phyloP scores from a whole-genome alignment of 2,797 vertebrate genomes.

The Crypturellus tataupa region DNA sequence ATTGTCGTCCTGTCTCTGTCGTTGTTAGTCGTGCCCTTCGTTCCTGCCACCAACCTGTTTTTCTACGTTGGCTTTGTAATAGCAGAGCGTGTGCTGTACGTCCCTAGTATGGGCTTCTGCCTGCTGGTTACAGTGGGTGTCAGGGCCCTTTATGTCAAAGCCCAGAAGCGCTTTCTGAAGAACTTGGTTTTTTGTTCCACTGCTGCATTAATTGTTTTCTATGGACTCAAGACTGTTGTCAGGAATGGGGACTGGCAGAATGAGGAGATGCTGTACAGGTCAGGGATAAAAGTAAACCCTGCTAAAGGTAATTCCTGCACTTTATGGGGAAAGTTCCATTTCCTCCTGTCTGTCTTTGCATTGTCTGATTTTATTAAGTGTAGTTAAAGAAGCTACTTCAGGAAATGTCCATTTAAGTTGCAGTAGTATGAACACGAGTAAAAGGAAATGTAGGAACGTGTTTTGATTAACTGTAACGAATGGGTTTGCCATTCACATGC shows the following conservation, averaged over 20 bases:
- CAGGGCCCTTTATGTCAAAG: slow-evolving; percentile 90
- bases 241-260: slow-evolving; percentile 97
- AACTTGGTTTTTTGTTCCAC: slow-evolving; percentile 89
- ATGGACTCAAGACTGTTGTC: slow-evolving; percentile 92
- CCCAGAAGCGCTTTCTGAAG: slow-evolving; percentile 87
- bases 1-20: slow-evolving; percentile 93
- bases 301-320: slow-evolving; percentile 92
- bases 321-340: slow-evolving; percentile 45
- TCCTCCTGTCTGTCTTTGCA: slow-evolving; percentile 6
- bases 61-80: slow-evolving; percentile 99
- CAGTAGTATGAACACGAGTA: neutral
- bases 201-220: slow-evolving; percentile 89
- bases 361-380: neutral
- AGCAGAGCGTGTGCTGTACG: slow-evolving; percentile 97
- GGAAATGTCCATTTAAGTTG: neutral
- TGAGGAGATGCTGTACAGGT: slow-evolving; percentile 99
- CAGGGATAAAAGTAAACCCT: slow-evolving; percentile 98
- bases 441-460: neutral
- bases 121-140: slow-evolving; percentile 93
- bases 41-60: slow-evolving; percentile 98
- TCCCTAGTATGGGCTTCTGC: slow-evolving; percentile 99
- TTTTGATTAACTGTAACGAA: slow-evolving; percentile 29
- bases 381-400: neutral
- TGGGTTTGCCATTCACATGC: neutral
- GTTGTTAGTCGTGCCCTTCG: slow-evolving; percentile 92